Evolutionary conservation across 1,140 invertebrate species (phyloP).

Genomic region (Zaprionus africanus): DNA sequence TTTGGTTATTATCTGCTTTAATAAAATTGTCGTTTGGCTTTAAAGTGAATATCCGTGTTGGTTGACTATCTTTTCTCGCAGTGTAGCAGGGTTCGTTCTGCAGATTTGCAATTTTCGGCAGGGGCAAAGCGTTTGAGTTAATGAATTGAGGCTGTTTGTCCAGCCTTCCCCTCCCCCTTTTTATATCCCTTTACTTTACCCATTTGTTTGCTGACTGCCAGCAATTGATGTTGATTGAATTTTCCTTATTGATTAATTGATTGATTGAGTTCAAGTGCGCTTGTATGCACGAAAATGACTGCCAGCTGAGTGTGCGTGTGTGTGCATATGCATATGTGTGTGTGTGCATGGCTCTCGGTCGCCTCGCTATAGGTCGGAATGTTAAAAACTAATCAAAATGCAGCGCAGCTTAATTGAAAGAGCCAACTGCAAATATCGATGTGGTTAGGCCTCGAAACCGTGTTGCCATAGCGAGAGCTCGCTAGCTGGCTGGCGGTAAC

Average conservation of each 20-base stretch:
- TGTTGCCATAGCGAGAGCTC: slow-evolving; percentile 11
- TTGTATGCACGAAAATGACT: slow-evolving; percentile 33
- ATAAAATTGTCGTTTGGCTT: neutral
- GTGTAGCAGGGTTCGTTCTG: slow-evolving; percentile 37
- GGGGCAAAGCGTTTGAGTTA: slow-evolving; percentile 67
- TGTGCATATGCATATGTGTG: neutral
- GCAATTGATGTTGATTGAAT: slow-evolving; percentile 78
- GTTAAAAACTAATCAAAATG: slow-evolving; percentile 80
- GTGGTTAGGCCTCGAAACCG: slow-evolving; percentile 61
- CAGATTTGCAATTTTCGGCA: slow-evolving; percentile 66
- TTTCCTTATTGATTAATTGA: slow-evolving; percentile 77
- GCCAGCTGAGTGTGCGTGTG: slow-evolving; percentile 3
- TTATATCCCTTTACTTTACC: slow-evolving; percentile 33
- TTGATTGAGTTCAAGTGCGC: slow-evolving; percentile 70
- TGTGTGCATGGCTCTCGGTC: slow-evolving; percentile 8
- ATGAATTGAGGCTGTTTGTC: slow-evolving; percentile 67
- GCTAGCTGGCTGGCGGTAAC: slow-evolving; percentile 6
- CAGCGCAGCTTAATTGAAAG: slow-evolving; percentile 71
- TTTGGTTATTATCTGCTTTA: neutral
- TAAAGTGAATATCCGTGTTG: neutral
- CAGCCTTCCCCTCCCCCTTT: slow-evolving; percentile 30
- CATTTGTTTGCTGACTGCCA: slow-evolving; percentile 50
- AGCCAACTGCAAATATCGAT: slow-evolving; percentile 56
- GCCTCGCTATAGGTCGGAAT: slow-evolving; percentile 33
- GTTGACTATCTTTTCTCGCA: neutral